Evolutionary conservation across 1,140 invertebrate genomes (phyloP).

Genomic region (Cydia splendana): DNA sequence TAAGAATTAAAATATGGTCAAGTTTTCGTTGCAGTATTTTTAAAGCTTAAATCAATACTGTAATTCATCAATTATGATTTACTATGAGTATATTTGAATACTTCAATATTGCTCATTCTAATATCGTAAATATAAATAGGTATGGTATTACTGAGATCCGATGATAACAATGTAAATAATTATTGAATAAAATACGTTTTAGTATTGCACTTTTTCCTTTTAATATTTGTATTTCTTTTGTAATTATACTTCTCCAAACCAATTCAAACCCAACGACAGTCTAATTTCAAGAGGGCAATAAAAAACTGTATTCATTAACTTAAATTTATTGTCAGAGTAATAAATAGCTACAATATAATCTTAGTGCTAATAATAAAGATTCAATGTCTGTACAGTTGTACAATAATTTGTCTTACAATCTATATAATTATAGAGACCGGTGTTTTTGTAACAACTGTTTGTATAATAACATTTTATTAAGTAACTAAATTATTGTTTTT

Average conservation of each 20-base stretch:
- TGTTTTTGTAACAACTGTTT: neutral
- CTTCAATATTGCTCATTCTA: no score
- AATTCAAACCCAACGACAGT: neutral
- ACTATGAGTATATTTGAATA: no score
- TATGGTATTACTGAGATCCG: neutral
- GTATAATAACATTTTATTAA: neutral
- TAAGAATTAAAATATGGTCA: no score
- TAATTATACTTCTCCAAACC: neutral
- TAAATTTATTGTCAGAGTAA: conserved; percentile 19
- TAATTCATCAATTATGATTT: neutral
- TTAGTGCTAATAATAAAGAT: conserved; percentile 27
- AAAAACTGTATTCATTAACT: neutral
- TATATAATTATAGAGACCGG: conserved; percentile 35
- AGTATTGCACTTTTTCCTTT: conserved; percentile 4
- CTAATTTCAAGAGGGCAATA: neutral
- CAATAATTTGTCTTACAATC: conserved; percentile 32
- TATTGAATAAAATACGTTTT: conserved; percentile 22
- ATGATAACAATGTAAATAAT: neutral
- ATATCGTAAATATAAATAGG: neutral
- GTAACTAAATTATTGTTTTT: conserved; percentile 34
- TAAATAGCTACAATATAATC: conserved; percentile 23
- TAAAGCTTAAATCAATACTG: neutral
- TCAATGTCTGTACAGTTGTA: conserved; percentile 34
- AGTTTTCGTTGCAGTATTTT: neutral
- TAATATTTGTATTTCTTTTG: neutral